phyloP scores from a whole-genome alignment of 2,797 vertebrate genomes.

The Salarias fasciatus region DNA sequence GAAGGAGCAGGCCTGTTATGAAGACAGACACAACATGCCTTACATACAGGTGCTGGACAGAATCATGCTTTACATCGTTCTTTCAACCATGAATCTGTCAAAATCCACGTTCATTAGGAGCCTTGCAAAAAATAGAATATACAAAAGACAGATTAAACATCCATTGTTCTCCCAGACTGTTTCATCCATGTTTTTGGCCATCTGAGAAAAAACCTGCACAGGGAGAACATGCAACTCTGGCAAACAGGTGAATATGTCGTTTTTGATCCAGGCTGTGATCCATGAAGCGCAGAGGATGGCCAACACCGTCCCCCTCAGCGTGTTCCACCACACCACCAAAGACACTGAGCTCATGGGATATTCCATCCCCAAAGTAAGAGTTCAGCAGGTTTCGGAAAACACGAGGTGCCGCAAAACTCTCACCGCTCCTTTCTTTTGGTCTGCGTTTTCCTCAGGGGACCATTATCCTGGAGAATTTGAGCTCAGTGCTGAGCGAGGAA shows the following conservation, averaged over 20 bases:
- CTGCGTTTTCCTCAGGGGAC: conserved; percentile 59
- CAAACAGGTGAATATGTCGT: too few relatives aligned
- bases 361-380: conserved; percentile 79
- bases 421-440: background rate
- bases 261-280: conserved; percentile 73
- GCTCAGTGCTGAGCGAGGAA: conserved; percentile 65
- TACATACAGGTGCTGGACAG: conserved; percentile 60
- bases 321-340: conserved; percentile 77
- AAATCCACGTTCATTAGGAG: too few relatives aligned
- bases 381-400: background rate
- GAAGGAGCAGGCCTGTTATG: conserved; percentile 51
- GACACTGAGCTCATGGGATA: conserved; percentile 82
- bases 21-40: conserved; percentile 71
- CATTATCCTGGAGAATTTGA: conserved; percentile 75
- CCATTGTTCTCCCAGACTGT: too few relatives aligned
- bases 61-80: too few relatives aligned
- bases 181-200: too few relatives aligned
- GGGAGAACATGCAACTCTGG: too few relatives aligned
- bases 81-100: too few relatives aligned
- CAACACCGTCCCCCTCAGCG: conserved; percentile 75
- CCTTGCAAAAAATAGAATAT: too few relatives aligned
- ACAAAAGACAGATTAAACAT: too few relatives aligned
- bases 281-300: conserved; percentile 81
- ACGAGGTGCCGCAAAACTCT: background rate
- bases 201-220: too few relatives aligned